Evolutionary conservation across 1,140 invertebrate genomes (phyloP).

Genomic region (Macrotrachela quadricornifera): DNA sequence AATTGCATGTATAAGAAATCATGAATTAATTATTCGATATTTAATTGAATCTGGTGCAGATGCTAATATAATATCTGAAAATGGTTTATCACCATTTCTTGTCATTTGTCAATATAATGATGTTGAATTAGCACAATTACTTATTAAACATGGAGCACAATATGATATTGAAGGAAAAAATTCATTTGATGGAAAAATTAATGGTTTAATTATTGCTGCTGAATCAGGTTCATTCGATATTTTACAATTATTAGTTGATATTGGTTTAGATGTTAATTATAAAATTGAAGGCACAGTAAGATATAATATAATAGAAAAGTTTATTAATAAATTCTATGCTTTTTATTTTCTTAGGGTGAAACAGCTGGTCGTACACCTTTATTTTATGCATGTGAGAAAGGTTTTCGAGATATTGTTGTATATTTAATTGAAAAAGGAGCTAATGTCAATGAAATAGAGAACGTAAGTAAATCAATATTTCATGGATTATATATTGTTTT

Average conservation of each 20-base stretch:
- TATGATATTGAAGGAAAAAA: neutral
- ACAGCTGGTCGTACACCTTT: constrained; percentile 8
- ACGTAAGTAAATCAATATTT: neutral
- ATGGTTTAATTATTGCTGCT: constrained; percentile 6
- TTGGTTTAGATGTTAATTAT: constrained; percentile 7
- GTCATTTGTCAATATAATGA: constrained; percentile 9
- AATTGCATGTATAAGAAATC: constrained; percentile 8
- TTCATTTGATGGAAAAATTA: constrained; percentile 9
- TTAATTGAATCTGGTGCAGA: constrained; percentile 4
- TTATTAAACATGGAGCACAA: constrained; percentile 2
- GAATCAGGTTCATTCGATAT: constrained; percentile 8
- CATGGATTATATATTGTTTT: neutral
- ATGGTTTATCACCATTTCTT: constrained; percentile 3
- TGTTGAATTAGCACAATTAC: neutral
- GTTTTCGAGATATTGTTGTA: constrained; percentile 8
- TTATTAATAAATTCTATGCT: no score
- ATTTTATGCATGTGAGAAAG: constrained; percentile 9
- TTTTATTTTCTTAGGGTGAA: constrained; percentile 3
- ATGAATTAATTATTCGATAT: constrained; percentile 3
- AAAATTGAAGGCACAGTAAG: constrained; percentile 8
- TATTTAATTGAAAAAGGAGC: constrained; percentile 8
- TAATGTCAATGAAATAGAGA: constrained; percentile 8
- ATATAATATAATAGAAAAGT: no score
- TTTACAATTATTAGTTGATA: constrained; percentile 4
- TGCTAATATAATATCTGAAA: constrained; percentile 2